These are phyloP conservation scores for Nomada fabriciana DNA, from an alignment of 2,888 invertebrate genomes.

Conservation along the genomic window DNA sequence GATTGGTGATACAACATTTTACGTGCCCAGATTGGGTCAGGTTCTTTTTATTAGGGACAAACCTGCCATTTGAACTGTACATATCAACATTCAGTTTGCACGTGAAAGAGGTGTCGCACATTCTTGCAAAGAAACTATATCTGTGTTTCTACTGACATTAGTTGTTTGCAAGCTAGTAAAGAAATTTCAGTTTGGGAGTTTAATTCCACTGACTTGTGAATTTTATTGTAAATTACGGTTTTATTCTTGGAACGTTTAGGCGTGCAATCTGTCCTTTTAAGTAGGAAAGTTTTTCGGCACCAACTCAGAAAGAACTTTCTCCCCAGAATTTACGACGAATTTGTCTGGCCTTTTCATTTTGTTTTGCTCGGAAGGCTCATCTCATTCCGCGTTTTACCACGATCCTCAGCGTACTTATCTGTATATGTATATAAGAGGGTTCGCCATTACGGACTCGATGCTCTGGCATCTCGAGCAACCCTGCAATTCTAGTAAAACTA, in stretches of 20 bases:
- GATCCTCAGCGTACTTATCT: not conserved
- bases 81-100: not conserved
- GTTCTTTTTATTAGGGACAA: not conserved
- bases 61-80: not conserved
- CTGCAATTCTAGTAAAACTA: constrained; percentile 10
- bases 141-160: not conserved
- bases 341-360: not conserved
- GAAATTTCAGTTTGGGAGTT: not conserved
- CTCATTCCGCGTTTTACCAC: not conserved
- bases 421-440: not conserved
- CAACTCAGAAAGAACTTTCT: not conserved
- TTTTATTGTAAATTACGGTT: not conserved
- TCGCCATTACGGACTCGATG: constrained; percentile 25
- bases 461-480: constrained; percentile 12
- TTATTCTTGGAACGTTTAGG: not conserved
- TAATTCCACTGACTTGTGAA: no score
- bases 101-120: not conserved
- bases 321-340: no score
- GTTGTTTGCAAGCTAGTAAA: not conserved
- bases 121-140: not conserved
- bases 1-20: not conserved
- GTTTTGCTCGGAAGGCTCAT: not conserved
- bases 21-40: not conserved
- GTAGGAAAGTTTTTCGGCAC: not conserved
- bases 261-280: not conserved